Conservation (phyloP, 2,888 invertebrate species). For the Agrochola lota region DNA sequence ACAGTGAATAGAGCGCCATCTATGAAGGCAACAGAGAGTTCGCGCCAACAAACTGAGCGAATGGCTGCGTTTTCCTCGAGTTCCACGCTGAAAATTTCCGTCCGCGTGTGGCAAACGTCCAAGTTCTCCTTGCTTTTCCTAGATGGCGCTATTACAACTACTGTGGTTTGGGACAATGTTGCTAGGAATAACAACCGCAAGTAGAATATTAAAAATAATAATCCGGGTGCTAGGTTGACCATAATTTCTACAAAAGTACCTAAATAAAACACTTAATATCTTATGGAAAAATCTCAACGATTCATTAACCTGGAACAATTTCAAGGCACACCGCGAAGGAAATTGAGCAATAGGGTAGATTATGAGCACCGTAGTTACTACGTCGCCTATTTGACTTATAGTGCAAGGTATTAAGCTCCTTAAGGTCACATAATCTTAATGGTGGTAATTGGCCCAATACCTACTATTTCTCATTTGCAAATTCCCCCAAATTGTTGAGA, state of each 20-base stretch:
- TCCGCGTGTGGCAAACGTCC: constrained; percentile 57
- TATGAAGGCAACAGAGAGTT: constrained; percentile 31
- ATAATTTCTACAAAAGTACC: constrained; percentile 3
- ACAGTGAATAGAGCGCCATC: constrained; percentile 56
- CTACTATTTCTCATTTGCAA: constrained; percentile 20
- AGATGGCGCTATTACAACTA: constrained; percentile 67
- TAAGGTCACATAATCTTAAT: constrained; percentile 21
- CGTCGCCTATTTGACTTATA: constrained; percentile 10
- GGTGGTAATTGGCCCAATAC: not conserved
- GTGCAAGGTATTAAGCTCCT: constrained; percentile 20
- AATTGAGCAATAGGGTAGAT: constrained; percentile 34
- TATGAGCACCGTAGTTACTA: constrained; percentile 20
- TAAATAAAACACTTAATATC: constrained; percentile 9
- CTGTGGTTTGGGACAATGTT: not conserved
- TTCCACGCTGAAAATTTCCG: constrained; percentile 46
- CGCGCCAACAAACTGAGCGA: not conserved
- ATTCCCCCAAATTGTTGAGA: not conserved
- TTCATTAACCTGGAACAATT: constrained; percentile 11
- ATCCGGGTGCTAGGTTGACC: not conserved
- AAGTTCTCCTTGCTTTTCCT: constrained; percentile 52
- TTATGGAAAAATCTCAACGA: constrained; percentile 6
- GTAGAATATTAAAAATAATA: not conserved
- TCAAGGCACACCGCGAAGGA: constrained; percentile 13
- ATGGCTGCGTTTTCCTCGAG: constrained; percentile 39
- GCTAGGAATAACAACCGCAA: not conserved